phyloP scores from a whole-genome alignment of 2,888 invertebrate species.

The Oscheius onirici region DNA sequence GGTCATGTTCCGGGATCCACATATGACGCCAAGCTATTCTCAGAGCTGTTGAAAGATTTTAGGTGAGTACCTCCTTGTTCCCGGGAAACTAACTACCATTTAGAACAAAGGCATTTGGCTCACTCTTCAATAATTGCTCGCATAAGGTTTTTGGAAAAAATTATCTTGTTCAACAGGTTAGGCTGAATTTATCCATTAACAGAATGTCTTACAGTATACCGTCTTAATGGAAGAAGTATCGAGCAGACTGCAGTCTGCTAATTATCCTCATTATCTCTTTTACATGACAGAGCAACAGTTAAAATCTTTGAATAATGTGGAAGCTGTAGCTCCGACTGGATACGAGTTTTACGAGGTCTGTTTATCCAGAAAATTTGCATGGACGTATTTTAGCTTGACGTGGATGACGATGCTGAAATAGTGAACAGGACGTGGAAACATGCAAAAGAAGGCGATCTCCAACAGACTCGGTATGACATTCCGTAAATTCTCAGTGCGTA shows the following conservation, averaged over 20 bases:
- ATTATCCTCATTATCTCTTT: constrained; percentile 47
- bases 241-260: constrained; percentile 19
- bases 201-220: constrained; percentile 16
- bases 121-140: constrained; percentile 31
- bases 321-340: constrained; percentile 38
- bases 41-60: constrained; percentile 48
- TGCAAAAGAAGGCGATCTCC: constrained; percentile 50
- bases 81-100: background rate
- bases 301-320: constrained; percentile 25
- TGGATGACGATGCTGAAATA: constrained; percentile 43
- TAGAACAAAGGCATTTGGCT: constrained; percentile 49
- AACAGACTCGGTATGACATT: constrained; percentile 48
- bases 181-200: background rate
- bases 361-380: background rate
- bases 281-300: constrained; percentile 50
- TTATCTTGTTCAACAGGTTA: constrained; percentile 52
- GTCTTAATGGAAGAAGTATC: constrained; percentile 14
- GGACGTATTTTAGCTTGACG: constrained; percentile 39
- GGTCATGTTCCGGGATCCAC: constrained; percentile 44
- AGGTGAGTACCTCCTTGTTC: constrained; percentile 31
- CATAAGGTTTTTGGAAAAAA: constrained; percentile 56
- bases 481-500: background rate
- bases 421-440: constrained; percentile 53
- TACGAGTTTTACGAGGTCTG: constrained; percentile 47
- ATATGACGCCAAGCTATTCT: constrained; percentile 42